Evolutionary conservation across 2,888 invertebrate species (phyloP).

Genomic region (Andricus curvator): DNA sequence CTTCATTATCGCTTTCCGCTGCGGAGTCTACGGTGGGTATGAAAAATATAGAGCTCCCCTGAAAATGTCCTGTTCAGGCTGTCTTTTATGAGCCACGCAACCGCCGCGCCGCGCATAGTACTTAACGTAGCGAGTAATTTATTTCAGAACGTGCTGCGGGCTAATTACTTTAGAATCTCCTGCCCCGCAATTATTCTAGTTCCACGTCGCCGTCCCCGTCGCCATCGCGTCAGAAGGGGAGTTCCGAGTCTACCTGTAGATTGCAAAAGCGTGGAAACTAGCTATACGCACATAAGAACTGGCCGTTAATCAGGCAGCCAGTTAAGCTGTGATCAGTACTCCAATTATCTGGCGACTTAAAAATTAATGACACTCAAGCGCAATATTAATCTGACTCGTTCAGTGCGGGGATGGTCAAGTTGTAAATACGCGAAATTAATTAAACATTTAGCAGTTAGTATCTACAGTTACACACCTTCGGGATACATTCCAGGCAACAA

Average conservation of each 20-base stretch:
- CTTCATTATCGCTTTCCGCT: slow-evolving; percentile 37
- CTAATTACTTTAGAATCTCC: slow-evolving; percentile 41
- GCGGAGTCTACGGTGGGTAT: slow-evolving; percentile 11
- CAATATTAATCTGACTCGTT: slow-evolving; percentile 28
- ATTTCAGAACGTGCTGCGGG: slow-evolving; percentile 40
- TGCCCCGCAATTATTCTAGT: slow-evolving; percentile 39
- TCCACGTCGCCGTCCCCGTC: slow-evolving; percentile 4
- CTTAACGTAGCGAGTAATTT: slow-evolving; percentile 35
- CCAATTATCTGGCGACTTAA: slow-evolving; percentile 45
- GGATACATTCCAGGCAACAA: slow-evolving; percentile 57
- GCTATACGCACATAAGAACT: slow-evolving; percentile 17
- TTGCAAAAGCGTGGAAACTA: slow-evolving; percentile 13
- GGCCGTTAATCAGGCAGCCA: slow-evolving; percentile 51
- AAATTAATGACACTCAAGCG: slow-evolving; percentile 53
- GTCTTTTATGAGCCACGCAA: slow-evolving; percentile 19
- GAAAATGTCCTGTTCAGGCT: slow-evolving; percentile 10
- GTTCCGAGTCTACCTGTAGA: slow-evolving; percentile 7
- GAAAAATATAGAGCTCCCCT: slow-evolving; percentile 22
- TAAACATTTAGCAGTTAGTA: slow-evolving; percentile 64
- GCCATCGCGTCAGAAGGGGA: background rate
- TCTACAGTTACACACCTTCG: slow-evolving; percentile 52
- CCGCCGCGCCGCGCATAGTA: slow-evolving; percentile 1
- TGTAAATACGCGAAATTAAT: slow-evolving; percentile 64
- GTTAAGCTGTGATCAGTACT: slow-evolving; percentile 52
- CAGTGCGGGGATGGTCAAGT: slow-evolving; percentile 40